These are phyloP conservation scores for Hyperoplus lanceolatus DNA, from an alignment of 2,797 vertebrate species.

Conservation along the genomic window DNA sequence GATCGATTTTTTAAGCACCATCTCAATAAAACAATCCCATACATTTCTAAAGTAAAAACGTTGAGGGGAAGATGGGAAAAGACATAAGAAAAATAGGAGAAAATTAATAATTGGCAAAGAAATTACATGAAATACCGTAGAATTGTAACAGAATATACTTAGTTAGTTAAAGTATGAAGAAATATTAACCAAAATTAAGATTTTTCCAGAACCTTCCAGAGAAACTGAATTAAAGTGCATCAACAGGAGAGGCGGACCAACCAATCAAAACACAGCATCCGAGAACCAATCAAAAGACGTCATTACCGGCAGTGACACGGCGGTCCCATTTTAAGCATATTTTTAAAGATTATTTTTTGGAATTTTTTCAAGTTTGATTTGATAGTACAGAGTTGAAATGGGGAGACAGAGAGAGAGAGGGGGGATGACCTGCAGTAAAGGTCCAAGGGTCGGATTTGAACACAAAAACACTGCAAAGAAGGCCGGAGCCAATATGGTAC, in stretches of 20 bases:
- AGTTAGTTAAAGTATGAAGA: background rate
- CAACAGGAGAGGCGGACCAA: conserved; percentile 10
- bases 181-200: background rate
- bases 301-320: conserved; percentile 45
- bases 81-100: too few species aligned
- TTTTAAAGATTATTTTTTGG: too few species aligned
- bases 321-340: background rate
- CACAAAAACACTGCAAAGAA: too few species aligned
- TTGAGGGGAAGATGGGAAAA: background rate
- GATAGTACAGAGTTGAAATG: too few species aligned
- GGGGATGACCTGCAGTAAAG: too few species aligned
- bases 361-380: too few species aligned
- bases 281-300: conserved; percentile 43
- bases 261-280: conserved; percentile 38
- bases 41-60: background rate
- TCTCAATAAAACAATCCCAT: background rate
- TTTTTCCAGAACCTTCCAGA: conserved; percentile 41
- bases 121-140: too few species aligned
- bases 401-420: too few species aligned
- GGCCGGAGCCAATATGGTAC: too few species aligned
- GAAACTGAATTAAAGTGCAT: conserved; percentile 67
- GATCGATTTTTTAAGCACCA: background rate
- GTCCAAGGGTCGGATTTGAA: too few species aligned
- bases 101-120: background rate
- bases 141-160: background rate